phyloP scores from a whole-genome alignment of 2,113 vertebrate genomes.

The Chitala chitala region DNA sequence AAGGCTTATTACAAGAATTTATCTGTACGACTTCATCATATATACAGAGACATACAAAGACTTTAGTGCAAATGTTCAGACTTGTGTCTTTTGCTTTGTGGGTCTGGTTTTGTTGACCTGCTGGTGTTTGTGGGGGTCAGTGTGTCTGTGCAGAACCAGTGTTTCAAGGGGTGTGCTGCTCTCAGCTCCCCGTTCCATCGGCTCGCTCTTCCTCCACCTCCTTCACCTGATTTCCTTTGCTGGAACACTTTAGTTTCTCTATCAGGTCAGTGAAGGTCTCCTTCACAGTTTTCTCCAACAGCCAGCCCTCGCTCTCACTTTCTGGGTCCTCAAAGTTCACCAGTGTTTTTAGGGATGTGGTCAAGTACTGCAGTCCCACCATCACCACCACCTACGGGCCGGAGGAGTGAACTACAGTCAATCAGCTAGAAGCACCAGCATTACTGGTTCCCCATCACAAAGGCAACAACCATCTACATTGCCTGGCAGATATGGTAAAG shows the following conservation, averaged over 20 bases:
- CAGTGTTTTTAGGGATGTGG: conserved; percentile 79
- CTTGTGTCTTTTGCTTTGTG: not conserved
- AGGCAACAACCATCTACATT: not conserved
- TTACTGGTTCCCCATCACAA: not conserved
- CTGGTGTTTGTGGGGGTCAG: not conserved
- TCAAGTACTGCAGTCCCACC: conserved; percentile 79
- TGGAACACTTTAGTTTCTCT: conserved; percentile 76
- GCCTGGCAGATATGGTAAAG: too few species aligned
- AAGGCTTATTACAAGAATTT: not conserved
- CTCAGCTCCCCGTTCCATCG: conserved; percentile 80
- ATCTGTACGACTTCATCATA: too few species aligned
- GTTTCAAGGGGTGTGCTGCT: conserved; percentile 39
- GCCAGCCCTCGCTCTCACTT: conserved; percentile 88
- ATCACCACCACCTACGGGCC: conserved; percentile 67
- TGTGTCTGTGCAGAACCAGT: conserved; percentile 34
- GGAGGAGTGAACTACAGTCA: conserved; percentile 7
- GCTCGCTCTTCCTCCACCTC: conserved; percentile 65
- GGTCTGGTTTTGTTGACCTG: not conserved
- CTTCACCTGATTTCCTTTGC: conserved; percentile 85
- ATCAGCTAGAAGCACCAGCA: not conserved
- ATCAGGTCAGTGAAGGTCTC: conserved; percentile 84
- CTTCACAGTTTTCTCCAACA: conserved; percentile 87
- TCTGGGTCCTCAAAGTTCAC: conserved; percentile 83
- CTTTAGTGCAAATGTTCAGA: not conserved
- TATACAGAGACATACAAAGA: conserved; percentile 12